A percentile compares a stretch with the other conserved stretches of the same genome.
Evolutionary conservation across 1,140 invertebrate genomes (phyloP).

Genomic region (Druon quercuslanigerum): DNA sequence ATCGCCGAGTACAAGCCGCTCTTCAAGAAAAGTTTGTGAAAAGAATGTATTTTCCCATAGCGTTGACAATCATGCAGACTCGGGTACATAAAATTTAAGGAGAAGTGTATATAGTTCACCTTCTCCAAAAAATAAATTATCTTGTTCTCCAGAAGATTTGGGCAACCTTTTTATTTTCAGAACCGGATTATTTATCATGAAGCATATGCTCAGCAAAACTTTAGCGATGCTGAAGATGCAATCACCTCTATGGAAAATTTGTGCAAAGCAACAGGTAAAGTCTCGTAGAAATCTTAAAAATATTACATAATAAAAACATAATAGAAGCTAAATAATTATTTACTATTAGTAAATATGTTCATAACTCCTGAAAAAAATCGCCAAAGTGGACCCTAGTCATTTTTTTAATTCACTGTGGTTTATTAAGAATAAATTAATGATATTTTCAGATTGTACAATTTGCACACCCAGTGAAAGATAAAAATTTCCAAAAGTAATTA

Average conservation of each 20-base stretch:
- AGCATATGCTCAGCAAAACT: constrained; percentile 62
- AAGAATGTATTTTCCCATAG: too few species aligned
- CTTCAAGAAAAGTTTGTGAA: too few species aligned
- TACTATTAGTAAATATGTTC: too few species aligned
- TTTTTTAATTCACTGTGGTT: too few species aligned
- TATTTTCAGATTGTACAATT: background rate
- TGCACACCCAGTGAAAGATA: constrained; percentile 54
- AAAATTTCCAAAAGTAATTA: constrained; percentile 65
- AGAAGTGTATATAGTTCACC: background rate
- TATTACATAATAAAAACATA: too few species aligned
- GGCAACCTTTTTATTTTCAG: constrained; percentile 43
- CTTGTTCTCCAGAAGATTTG: background rate
- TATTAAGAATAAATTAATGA: background rate
- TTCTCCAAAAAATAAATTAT: background rate
- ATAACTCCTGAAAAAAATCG: too few species aligned
- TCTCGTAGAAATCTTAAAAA: background rate
- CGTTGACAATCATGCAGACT: too few species aligned
- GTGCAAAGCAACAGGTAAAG: constrained; percentile 64
- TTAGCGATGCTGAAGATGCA: constrained; percentile 73
- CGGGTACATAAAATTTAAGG: too few species aligned
- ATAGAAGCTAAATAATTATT: too few species aligned
- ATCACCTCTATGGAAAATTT: constrained; percentile 67
- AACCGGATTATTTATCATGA: constrained; percentile 66
- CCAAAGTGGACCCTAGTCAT: too few species aligned
- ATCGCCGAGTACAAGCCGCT: too few species aligned